A percentile compares a stretch with the other conserved stretches of the same genome.
Evolutionary conservation across 1,140 invertebrate genomes (phyloP).

Genomic region (Drosophila equinoxialis): DNA sequence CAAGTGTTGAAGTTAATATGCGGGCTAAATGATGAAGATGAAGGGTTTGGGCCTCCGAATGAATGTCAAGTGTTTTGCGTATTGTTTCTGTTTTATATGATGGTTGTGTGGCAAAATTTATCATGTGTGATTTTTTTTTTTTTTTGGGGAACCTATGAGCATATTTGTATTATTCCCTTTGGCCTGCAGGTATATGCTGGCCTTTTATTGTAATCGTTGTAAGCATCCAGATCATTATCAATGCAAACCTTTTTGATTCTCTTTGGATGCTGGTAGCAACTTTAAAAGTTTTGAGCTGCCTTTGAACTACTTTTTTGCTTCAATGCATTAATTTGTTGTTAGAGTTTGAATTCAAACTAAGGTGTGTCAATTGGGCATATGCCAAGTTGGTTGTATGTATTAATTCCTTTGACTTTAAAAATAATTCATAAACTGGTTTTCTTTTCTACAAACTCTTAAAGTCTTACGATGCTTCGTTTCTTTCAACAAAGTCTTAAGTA

Average conservation of each 20-base stretch:
- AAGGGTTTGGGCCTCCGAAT: slow-evolving; percentile 8
- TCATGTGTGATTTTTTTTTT: background rate
- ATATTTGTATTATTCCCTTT: background rate
- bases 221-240: background rate
- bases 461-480: too few species aligned
- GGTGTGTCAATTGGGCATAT: too few species aligned
- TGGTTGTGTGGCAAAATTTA: background rate
- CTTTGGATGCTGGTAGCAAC: background rate
- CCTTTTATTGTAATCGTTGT: background rate
- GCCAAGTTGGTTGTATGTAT: too few species aligned
- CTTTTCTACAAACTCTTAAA: too few species aligned
- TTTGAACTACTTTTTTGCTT: background rate
- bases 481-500: too few species aligned
- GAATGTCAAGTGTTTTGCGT: slow-evolving; percentile 20
- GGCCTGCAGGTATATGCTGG: background rate
- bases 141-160: background rate
- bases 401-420: too few species aligned
- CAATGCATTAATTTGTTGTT: background rate
- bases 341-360: background rate
- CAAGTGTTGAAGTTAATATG: slow-evolving; percentile 47
- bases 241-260: background rate
- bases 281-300: background rate
- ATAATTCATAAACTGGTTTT: too few species aligned
- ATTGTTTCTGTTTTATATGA: background rate
- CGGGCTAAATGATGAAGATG: background rate